A percentile compares a stretch with the other conserved stretches of the same genome.
Conservation (phyloP, 2,888 invertebrate genomes). For the Perizoma flavofasciatum region DNA sequence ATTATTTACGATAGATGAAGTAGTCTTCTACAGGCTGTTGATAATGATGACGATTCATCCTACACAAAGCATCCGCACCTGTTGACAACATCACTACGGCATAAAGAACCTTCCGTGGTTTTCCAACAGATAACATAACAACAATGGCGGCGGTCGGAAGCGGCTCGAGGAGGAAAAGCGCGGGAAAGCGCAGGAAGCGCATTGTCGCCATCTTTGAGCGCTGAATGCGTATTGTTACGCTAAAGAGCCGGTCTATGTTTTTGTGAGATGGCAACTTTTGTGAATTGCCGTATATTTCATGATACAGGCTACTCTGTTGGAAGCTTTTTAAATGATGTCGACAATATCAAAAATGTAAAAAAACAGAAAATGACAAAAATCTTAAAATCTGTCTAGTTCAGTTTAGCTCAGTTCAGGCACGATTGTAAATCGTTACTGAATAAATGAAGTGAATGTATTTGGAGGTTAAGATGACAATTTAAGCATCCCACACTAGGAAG, state of each 20-base stretch:
- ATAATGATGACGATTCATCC: too few relatives aligned
- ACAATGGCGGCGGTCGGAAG: constrained; percentile 28
- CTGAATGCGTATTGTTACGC: constrained; percentile 14
- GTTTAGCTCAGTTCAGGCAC: too few relatives aligned
- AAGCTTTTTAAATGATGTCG: too few relatives aligned
- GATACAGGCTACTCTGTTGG: neutral
- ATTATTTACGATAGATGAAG: too few relatives aligned
- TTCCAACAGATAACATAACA: neutral
- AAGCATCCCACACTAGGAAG: too few relatives aligned
- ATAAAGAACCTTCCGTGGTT: constrained; percentile 8
- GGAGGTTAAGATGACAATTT: too few relatives aligned
- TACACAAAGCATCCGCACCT: constrained; percentile 1
- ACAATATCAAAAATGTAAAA: too few relatives aligned
- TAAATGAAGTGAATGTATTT: too few relatives aligned
- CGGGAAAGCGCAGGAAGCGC: constrained; percentile 27
- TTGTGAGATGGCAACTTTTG: neutral
- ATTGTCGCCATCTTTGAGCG: constrained; percentile 28
- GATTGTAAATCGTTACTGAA: too few relatives aligned
- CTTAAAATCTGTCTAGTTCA: too few relatives aligned
- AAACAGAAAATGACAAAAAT: too few relatives aligned
- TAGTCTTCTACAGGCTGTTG: too few relatives aligned
- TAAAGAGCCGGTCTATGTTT: constrained; percentile 9
- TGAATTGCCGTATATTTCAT: constrained; percentile 11
- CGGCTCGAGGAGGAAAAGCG: constrained; percentile 27
- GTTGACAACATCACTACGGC: constrained; percentile 5